Evolutionary conservation across 1,140 invertebrate genomes (phyloP).

Genomic region (Drosophila watanabei): DNA sequence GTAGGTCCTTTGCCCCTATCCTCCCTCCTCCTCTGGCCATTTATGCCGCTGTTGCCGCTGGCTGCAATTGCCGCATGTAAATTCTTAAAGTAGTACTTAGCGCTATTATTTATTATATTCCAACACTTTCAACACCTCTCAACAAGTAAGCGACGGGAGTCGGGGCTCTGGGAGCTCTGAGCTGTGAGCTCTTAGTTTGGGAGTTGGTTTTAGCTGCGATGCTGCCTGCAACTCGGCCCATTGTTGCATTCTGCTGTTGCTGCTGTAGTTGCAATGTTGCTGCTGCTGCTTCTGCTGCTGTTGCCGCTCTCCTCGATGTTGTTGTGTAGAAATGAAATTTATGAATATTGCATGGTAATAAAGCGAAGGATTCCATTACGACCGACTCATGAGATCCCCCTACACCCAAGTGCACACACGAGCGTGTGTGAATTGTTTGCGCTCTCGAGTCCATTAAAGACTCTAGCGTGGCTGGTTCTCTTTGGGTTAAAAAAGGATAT

Average conservation of each 20-base stretch:
- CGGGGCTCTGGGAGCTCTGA: conserved; percentile 17
- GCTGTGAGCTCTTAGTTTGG: conserved; percentile 31
- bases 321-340: conserved; percentile 80
- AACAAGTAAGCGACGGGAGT: conserved; percentile 77
- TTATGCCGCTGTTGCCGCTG: conserved; percentile 43
- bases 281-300: conserved; percentile 43
- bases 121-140: conserved; percentile 85
- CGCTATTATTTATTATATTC: conserved; percentile 85
- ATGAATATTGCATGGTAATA: conserved; percentile 82
- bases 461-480: not conserved
- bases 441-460: conserved; percentile 23
- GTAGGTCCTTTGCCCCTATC: conserved; percentile 8
- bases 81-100: conserved; percentile 85
- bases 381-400: conserved; percentile 48
- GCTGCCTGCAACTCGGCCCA: conserved; percentile 59
- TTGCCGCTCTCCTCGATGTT: conserved; percentile 63
- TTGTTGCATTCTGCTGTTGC: conserved; percentile 61
- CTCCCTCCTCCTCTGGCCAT: not conserved
- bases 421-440: conserved; percentile 31
- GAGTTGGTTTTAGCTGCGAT: conserved; percentile 29
- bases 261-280: conserved; percentile 37
- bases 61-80: conserved; percentile 82
- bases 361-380: conserved; percentile 82
- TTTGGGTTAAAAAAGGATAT: not conserved
- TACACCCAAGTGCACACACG: conserved; percentile 27